Evolutionary conservation across 2,113 vertebrate genomes (phyloP).

Genomic region (Parotia lawesii): DNA sequence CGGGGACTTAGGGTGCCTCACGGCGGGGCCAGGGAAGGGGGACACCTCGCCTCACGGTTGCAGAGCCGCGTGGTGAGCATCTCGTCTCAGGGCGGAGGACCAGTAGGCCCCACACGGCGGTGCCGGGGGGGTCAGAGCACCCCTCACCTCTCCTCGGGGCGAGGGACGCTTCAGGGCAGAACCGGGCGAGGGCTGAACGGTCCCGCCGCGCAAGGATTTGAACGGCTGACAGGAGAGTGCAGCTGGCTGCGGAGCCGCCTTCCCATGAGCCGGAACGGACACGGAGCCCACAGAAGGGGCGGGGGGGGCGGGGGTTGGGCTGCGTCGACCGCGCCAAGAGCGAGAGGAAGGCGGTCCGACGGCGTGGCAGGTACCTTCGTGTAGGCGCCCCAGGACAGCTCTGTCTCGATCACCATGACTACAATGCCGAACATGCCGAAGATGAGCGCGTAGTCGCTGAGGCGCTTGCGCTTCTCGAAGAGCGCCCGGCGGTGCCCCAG

Average conservation of each 20-base stretch:
- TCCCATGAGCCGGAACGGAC: neutral
- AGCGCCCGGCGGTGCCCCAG: slow-evolving; percentile 90
- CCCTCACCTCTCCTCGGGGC: neutral
- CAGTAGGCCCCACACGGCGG: neutral
- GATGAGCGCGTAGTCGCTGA: slow-evolving; percentile 87
- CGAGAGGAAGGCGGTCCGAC: neutral
- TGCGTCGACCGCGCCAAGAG: neutral
- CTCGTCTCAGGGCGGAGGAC: neutral
- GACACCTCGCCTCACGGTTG: neutral
- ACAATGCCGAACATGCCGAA: slow-evolving; percentile 91
- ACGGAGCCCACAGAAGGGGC: neutral
- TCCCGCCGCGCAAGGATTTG: neutral
- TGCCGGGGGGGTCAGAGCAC: neutral
- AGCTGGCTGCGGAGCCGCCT: neutral
- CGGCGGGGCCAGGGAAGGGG: neutral
- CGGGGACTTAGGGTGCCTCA: neutral
- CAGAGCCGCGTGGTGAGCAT: neutral
- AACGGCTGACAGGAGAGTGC: neutral
- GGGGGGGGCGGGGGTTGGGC: no score
- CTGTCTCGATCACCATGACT: slow-evolving; percentile 96
- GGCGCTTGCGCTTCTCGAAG: slow-evolving; percentile 92
- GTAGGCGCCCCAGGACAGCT: slow-evolving; percentile 94
- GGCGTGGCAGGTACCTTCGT: slow-evolving; percentile 80
- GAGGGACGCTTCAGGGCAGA: neutral
- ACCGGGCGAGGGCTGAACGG: neutral